Evolutionary conservation across 2,113 vertebrate genomes (phyloP), one percentile per base, ranked within the genome.

Genomic region (Laterallus jamaicensis): DNA sequence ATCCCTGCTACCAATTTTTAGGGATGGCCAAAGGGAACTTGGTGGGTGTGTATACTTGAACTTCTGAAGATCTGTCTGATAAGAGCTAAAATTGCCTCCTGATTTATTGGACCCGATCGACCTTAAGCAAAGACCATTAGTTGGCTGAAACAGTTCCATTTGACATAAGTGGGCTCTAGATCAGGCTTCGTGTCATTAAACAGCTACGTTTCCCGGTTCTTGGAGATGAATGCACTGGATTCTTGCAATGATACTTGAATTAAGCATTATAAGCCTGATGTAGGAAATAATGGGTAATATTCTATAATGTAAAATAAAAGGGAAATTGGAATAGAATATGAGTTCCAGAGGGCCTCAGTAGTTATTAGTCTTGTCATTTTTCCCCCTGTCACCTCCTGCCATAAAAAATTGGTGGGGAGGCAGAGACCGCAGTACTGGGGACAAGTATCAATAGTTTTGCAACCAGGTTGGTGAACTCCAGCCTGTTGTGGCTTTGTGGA

Each of bases 101-200:
- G 54, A 80, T 87, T 80, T 90, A 63, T 76, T 84, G 26, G 58
- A 87, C 42, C 63, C 49, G 73, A 68, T 80, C 52, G 68, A 63
- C 69, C 75, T 77, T 54, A 73, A 73, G 68, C 74, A 58, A 87
- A 95, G 74, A 63, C 40, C 17, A 5, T 83, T 86, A 54, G 37
- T 80, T 40, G 73, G 12, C 59, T 64, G 68, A 73, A 84, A 90
- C 59, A 64, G 52, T 85, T 59, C 69, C 59, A 26, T 88, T 84
- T 85, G 83, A 86, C 20, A 0, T 82, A 79, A 86, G 88, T 86
- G 62, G 54, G 64, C 82, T 81, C 86, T 87, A 81, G 74, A 69
- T 92, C 68, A 92, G 86, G 74, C 68, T 87, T 81, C n/a, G 21
- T 77, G 49, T 73, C 68, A 68, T 90, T 90, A 84, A 81, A 63